Conservation (phyloP, 2,797 vertebrate species). For the Cuniculus paca region DNA sequence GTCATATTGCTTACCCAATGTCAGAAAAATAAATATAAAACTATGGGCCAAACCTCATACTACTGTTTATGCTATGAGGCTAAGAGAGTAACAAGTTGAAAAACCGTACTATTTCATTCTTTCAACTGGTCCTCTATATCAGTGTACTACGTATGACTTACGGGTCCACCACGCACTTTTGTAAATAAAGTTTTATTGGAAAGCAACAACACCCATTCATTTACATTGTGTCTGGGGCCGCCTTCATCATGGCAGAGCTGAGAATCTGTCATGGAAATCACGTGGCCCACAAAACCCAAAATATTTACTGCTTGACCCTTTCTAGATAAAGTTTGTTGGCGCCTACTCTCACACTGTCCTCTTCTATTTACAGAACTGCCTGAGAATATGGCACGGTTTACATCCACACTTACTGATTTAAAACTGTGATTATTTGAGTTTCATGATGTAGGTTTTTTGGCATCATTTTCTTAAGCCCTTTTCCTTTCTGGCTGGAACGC, state of each 20-base stretch:
- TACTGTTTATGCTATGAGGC: not conserved
- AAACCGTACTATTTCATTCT: not conserved
- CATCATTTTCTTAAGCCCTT: not conserved
- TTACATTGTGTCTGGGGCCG: too few relatives aligned
- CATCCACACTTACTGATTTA: not conserved
- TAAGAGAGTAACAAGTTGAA: not conserved
- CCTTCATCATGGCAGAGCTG: not conserved
- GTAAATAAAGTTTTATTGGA: constrained; percentile 10
- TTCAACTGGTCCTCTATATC: not conserved
- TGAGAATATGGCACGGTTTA: not conserved
- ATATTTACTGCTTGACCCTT: not conserved
- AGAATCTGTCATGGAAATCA: not conserved
- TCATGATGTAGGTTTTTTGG: not conserved
- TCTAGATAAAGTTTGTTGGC: not conserved
- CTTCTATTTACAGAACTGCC: not conserved
- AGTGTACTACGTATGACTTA: not conserved
- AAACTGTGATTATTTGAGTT: not conserved
- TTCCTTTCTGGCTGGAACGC: constrained; percentile 5
- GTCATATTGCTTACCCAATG: not conserved
- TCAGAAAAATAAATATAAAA: constrained; percentile 31
- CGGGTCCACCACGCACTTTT: not conserved
- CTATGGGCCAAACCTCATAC: not conserved
- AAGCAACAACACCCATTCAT: not conserved
- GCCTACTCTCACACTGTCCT: not conserved
- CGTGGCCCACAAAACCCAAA: not conserved